phyloP scores from a whole-genome alignment of 2,888 invertebrate species.

The Apamea monoglypha region DNA sequence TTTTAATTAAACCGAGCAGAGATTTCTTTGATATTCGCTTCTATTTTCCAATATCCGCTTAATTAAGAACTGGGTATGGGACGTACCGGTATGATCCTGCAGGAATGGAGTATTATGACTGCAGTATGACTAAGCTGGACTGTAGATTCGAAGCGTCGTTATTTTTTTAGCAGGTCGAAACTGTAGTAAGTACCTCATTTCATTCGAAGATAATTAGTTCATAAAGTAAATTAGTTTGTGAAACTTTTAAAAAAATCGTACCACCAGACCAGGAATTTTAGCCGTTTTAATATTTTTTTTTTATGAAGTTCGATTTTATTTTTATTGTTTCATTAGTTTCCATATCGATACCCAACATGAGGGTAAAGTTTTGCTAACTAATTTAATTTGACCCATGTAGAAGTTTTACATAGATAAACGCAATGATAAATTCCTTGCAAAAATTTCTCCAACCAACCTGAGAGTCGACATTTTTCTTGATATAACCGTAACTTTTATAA shows the following conservation, averaged over 20 bases:
- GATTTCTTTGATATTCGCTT: constrained; percentile 40
- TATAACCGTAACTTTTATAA: background rate
- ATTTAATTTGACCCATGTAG: no score
- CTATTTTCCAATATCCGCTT: constrained; percentile 28
- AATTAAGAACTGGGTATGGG: constrained; percentile 16
- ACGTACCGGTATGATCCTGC: background rate
- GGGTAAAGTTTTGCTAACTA: no score
- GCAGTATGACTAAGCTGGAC: background rate
- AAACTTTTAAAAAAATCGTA: no score
- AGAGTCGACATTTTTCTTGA: background rate
- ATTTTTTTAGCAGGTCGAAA: background rate
- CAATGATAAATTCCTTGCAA: background rate
- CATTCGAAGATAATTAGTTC: no score
- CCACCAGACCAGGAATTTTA: no score
- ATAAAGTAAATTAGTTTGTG: no score
- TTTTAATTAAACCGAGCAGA: constrained; percentile 56
- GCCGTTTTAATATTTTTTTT: no score
- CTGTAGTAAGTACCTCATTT: background rate
- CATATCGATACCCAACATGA: no score
- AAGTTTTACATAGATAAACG: no score
- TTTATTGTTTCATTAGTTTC: no score
- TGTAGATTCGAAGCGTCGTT: background rate
- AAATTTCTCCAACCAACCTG: background rate
- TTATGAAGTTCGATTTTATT: no score
- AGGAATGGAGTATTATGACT: background rate